Base-by-base conservation (phyloP, 2,888 invertebrate genomes). In the Schizaphis graminum region DNA sequence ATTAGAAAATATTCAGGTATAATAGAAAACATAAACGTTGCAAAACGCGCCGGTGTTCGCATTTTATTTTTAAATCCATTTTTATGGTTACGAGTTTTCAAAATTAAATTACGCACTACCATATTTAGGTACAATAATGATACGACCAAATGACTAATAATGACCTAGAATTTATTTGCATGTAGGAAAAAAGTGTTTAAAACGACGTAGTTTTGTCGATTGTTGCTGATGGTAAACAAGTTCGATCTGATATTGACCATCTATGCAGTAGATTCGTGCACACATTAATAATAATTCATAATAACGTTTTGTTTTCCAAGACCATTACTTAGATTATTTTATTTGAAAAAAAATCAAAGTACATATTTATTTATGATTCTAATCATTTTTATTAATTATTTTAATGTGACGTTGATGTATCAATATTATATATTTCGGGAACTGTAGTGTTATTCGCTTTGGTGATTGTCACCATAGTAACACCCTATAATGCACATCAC, bases 401-500 rank as follows among this genome's bases (percentile, higher is more conserved):
- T 89, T 92, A 67, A 92, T n/a, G 77, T 41, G 88, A 88, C 92
- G 44, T 92, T 44, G 88, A 88, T 53, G 67, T 92, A 92, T 87
- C 86, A 61, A 92, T 61, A 86, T 47, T 49, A 41, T 44, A 44
- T 44, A 92, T 67, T 49, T n/a, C 28, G 49, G 10, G 16, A 35
- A n/a, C 5, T 49, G 10, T 21, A 35, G 77, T 44, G 57, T 85
- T 87, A 35, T 49, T n/a, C 61, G 61, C 86, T 57, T 28, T 35
- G 35, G 87, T 26, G 92, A 92, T 92, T 87, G 61, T 92, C 87
- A 57, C 92, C 87, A 61, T 92, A 61, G 92, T 92, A 92, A 92
- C 92, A 16, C 92, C 86, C 61, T 21, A 35, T 77, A 35, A 47
- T 11, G 35, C 10, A 53, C 49, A 35, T 35, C 92, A 26, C 49